phyloP scores from a whole-genome alignment of 2,797 vertebrate species.

The Diplodus sargus region DNA sequence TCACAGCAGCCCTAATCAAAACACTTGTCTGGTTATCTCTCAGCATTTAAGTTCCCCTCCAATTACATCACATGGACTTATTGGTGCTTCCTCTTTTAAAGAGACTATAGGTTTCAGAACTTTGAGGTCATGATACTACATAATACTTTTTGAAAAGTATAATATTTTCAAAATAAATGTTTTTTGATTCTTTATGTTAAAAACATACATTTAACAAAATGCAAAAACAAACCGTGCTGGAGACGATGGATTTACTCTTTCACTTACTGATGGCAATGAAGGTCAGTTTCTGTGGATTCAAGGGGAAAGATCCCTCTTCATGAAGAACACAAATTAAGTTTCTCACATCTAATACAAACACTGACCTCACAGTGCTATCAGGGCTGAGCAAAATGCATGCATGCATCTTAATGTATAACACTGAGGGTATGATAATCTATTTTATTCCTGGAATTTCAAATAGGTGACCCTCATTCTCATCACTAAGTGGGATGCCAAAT shows the following conservation, averaged over 20 bases:
- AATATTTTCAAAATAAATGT: background rate
- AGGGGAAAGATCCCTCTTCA: background rate
- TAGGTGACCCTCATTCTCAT: constrained; percentile 33
- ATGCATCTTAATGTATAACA: constrained; percentile 31
- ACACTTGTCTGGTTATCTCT: constrained; percentile 21
- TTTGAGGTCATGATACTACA: background rate
- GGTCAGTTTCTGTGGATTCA: constrained; percentile 13
- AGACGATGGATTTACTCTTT: background rate
- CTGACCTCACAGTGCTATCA: background rate
- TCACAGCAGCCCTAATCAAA: constrained; percentile 41
- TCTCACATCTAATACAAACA: background rate
- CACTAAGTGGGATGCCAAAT: background rate
- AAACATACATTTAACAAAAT: background rate
- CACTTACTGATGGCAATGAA: constrained; percentile 18
- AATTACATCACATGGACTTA: background rate
- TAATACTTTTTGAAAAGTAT: background rate
- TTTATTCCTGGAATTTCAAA: constrained; percentile 23
- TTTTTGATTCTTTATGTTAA: background rate
- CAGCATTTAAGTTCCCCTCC: background rate
- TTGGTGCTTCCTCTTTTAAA: background rate
- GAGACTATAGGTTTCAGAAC: background rate
- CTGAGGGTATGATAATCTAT: background rate
- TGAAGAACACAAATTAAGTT: background rate
- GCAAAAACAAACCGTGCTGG: background rate
- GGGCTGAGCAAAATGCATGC: constrained; percentile 21